Conservation (phyloP, 2,888 invertebrate genomes). For the Rhopalosiphum nymphaeae region DNA sequence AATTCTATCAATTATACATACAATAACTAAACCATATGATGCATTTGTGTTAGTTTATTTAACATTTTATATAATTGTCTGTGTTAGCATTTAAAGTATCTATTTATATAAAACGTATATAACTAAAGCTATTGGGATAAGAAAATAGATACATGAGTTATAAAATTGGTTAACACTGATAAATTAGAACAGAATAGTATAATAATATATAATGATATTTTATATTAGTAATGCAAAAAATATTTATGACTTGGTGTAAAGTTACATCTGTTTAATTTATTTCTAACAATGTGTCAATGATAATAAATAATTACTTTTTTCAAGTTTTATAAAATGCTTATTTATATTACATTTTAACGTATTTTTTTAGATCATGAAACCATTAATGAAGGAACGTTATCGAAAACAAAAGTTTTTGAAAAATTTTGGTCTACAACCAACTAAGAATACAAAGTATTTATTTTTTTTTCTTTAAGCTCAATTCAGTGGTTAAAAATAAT, state of each 20-base stretch:
- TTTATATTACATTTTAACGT: not conserved
- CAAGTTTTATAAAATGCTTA: not conserved
- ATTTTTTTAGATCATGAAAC: slow-evolving; percentile 10
- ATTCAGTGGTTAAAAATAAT: not conserved
- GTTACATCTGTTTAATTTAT: not conserved
- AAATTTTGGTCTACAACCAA: slow-evolving; percentile 15
- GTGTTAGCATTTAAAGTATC: not conserved
- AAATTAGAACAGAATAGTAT: not conserved
- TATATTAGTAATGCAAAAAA: not conserved
- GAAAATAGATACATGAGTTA: not conserved
- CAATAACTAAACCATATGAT: not conserved
- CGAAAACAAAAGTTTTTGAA: slow-evolving; percentile 58
- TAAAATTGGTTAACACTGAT: not conserved
- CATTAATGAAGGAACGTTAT: slow-evolving; percentile 51
- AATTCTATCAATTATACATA: not conserved
- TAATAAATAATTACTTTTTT: not conserved
- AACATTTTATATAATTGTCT: not conserved
- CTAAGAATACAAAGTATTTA: not conserved
- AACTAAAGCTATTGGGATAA: not conserved
- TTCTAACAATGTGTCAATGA: not conserved
- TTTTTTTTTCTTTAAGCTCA: not conserved
- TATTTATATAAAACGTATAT: not conserved
- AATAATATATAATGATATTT: too few species aligned
- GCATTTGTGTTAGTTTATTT: not conserved
- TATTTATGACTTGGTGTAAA: not conserved